Percentiles rank a stretch among this genome's conserved stretches.
phyloP scores from a whole-genome alignment of 2,113 vertebrate species.

The Microtus richardsoni region DNA sequence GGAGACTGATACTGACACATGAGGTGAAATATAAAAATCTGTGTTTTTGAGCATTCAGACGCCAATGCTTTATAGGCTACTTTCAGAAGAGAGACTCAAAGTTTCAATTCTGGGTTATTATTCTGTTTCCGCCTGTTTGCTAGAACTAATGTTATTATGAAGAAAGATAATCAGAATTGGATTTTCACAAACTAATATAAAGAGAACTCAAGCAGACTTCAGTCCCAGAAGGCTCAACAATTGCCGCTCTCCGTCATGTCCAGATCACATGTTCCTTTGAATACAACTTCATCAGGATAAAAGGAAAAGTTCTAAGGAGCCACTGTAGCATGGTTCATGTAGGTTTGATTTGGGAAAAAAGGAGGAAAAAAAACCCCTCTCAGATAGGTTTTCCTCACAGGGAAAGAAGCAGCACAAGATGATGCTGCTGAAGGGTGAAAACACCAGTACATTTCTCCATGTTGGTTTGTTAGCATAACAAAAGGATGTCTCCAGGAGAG shows the following conservation, averaged over 20 bases:
- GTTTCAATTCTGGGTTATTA: not conserved
- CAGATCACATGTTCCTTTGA: not conserved
- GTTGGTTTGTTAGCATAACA: constrained; percentile 15
- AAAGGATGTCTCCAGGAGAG: not conserved
- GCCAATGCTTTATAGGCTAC: not conserved
- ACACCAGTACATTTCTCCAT: not conserved
- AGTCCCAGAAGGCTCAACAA: not conserved
- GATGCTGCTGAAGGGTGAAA: not conserved
- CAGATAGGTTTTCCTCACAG: not conserved
- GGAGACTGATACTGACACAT: not conserved
- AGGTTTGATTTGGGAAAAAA: not conserved
- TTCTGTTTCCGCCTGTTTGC: not conserved
- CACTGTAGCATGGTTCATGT: not conserved
- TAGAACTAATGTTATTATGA: not conserved
- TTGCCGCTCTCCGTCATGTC: not conserved
- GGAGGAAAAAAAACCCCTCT: not conserved
- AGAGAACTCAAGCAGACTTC: not conserved
- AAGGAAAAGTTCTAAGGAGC: not conserved
- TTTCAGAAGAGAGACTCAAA: not conserved
- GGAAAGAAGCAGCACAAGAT: not conserved
- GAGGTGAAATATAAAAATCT: not conserved
- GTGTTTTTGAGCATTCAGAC: not conserved
- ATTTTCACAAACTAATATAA: not conserved
- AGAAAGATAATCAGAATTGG: not conserved
- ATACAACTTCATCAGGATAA: not conserved